Evolutionary conservation across 1,140 invertebrate species (phyloP), one percentile per base, ranked within the genome.

Genomic region (Apis mellifera): DNA sequence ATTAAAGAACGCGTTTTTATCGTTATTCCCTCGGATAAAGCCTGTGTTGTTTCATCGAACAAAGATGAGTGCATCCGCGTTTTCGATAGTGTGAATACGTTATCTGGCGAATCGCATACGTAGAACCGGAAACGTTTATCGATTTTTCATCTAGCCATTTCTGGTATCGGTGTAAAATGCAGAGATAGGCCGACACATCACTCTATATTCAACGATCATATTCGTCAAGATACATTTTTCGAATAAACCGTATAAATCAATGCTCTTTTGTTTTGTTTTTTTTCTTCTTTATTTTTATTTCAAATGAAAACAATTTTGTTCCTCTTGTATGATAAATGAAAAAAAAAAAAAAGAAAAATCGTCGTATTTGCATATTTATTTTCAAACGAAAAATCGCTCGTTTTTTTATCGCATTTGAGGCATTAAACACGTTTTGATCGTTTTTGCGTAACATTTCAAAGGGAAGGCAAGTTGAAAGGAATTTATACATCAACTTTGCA

Each of bases 81-180:
- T 78, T 52, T 78, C 23, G 77, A 78, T 78, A 62, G 23, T 15
- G 70, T n/a, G 69, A 72, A 73, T 32, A 65, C 54, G 62, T 81
- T 81, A 59, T 81, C 72, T 50, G 23, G 26, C 54, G 62, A 55
- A 50, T 59, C 42, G 42, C 42, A 66, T 50, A 79, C 26, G 23
- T 50, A 57, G 23, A 81, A 55, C 54, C 57, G 62, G 64, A 66
- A 81, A 81, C 54, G 54, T 81, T 80, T 80, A 72, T 80, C 70
- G 78, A 80, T 80, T 73, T 80, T 73, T 76, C 72, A 75, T 66
- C 64, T 57, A 54, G 19, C 19, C 48, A 32, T 66, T 73, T 68
- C 72, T 75, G 62, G 64, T 68, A 68, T 68, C 72, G 52, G 54
- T 50, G 60, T 75, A 52, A 76, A 81, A 64, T 64, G 54, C 62